Conservation (phyloP, 2,113 vertebrate species). For the Henicopernis longicauda region DNA sequence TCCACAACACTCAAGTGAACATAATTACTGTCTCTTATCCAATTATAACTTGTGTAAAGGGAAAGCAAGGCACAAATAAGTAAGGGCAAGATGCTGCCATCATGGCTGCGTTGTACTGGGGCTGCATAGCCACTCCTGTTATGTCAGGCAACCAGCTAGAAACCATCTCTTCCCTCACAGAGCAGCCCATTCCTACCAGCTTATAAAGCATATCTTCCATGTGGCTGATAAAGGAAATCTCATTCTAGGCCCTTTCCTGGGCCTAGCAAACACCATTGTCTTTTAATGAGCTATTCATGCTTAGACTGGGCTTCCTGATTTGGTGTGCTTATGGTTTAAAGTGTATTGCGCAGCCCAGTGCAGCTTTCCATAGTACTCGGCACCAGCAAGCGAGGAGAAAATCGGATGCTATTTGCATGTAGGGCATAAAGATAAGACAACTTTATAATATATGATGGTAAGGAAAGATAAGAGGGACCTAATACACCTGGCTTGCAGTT, state of each 20-base stretch:
- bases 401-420: fast-evolving
- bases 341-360: fast-evolving
- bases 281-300: neutral
- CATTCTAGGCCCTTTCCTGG: neutral
- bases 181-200: fast-evolving
- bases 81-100: neutral
- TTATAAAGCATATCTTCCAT: fast-evolving
- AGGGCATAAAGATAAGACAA: neutral
- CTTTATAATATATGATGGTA: fast-evolving
- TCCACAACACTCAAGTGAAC: neutral
- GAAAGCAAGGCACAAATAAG: neutral
- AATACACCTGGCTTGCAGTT: neutral
- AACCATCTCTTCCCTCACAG: neutral
- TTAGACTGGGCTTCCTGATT: neutral
- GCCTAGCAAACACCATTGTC: neutral
- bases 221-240: neutral
- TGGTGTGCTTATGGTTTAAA: neutral
- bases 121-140: neutral
- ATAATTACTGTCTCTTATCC: neutral
- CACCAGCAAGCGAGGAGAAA: neutral
- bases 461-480: neutral
- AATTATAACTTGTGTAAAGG: neutral
- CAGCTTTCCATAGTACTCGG: neutral
- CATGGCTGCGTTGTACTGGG: fast-evolving
- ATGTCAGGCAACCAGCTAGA: neutral